Percentiles rank a stretch among this genome's conserved stretches.
Evolutionary conservation across 2,113 vertebrate genomes (phyloP).

Genomic region (Bagarius yarrelli): DNA sequence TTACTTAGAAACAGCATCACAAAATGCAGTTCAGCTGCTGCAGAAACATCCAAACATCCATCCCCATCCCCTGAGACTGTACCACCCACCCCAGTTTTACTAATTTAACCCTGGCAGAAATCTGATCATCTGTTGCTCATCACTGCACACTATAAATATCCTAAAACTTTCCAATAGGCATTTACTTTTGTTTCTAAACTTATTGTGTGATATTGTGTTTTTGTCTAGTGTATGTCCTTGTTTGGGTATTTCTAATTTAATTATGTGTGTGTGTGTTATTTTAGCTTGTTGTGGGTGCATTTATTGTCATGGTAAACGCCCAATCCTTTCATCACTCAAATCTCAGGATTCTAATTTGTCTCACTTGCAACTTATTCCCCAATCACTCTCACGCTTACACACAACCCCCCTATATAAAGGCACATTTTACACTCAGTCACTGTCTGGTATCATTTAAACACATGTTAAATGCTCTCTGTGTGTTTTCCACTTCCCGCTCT

Average conservation of each 20-base stretch:
- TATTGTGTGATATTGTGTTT: not conserved
- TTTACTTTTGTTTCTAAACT: not conserved
- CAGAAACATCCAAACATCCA: not conserved
- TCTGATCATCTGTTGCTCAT: not conserved
- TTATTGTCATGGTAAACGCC: too few species aligned
- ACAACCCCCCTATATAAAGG: too few species aligned
- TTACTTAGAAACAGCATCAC: not conserved
- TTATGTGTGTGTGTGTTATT: not conserved
- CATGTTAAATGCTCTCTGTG: too few species aligned
- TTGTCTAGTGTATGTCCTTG: not conserved
- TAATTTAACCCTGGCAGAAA: not conserved
- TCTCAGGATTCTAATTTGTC: too few species aligned
- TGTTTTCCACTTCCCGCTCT: too few species aligned
- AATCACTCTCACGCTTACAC: too few species aligned
- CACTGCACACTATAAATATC: not conserved
- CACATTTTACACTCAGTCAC: too few species aligned
- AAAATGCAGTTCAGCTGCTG: not conserved
- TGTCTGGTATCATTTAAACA: too few species aligned
- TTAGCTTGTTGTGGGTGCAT: not conserved
- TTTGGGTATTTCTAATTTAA: not conserved
- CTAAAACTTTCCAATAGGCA: not conserved
- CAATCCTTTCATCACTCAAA: too few species aligned
- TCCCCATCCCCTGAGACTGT: not conserved
- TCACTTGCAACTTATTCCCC: too few species aligned
- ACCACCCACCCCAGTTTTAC: not conserved